phyloP scores from a whole-genome alignment of 2,888 invertebrate genomes.

The Orchesellides sinensis region DNA sequence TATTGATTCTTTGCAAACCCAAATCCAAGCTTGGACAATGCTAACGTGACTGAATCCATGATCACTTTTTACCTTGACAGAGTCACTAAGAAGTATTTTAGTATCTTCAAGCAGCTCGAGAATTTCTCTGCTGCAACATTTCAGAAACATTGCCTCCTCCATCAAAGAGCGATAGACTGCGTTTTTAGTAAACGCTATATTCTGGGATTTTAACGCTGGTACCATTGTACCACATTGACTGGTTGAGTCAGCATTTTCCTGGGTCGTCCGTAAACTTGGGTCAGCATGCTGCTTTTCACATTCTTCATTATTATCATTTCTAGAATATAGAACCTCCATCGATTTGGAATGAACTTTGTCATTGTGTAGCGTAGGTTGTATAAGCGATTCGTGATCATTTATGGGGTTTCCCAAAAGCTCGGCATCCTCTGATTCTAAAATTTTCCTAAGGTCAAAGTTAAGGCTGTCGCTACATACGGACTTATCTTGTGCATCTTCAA shows the following conservation, averaged over 20 bases:
- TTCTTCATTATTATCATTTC: too few species aligned
- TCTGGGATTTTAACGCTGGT: background rate
- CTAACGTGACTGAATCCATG: slow-evolving; percentile 16
- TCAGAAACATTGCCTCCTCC: slow-evolving; percentile 38
- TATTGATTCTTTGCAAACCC: slow-evolving; percentile 33
- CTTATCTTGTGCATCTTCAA: too few species aligned
- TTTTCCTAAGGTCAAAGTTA: background rate
- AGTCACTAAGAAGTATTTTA: background rate
- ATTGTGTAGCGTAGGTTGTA: too few species aligned
- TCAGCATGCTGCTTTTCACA: too few species aligned
- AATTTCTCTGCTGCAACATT: slow-evolving; percentile 29
- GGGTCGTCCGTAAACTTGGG: too few species aligned
- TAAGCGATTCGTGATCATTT: too few species aligned
- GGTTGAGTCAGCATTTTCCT: too few species aligned
- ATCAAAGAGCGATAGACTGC: slow-evolving; percentile 20
- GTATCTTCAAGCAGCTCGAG: slow-evolving; percentile 25
- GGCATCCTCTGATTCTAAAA: background rate
- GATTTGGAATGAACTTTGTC: too few species aligned
- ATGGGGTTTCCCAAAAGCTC: too few species aligned
- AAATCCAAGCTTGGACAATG: slow-evolving; percentile 33
- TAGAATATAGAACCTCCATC: too few species aligned
- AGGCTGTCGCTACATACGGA: too few species aligned
- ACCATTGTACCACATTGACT: too few species aligned
- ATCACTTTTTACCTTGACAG: slow-evolving; percentile 19
- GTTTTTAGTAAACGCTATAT: background rate